A percentile compares a stretch with the other conserved stretches of the same genome.
Evolutionary conservation across 2,113 vertebrate species (phyloP).

Genomic region (Percopsis transmontana): DNA sequence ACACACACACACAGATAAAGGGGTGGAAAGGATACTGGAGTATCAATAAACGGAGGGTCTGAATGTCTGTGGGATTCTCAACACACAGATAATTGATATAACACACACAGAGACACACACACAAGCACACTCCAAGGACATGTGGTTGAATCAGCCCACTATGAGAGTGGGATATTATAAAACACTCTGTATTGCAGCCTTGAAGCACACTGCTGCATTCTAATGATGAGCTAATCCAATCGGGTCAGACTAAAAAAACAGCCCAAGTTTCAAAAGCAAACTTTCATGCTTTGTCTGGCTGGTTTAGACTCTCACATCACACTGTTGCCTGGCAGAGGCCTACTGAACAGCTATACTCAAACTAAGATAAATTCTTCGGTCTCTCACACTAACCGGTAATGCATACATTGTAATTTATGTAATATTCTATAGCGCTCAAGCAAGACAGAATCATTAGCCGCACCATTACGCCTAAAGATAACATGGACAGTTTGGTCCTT

Average conservation of each 20-base stretch:
- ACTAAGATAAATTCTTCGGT: conserved; percentile 63
- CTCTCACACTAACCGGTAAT: conserved; percentile 59
- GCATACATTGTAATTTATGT: conserved; percentile 73
- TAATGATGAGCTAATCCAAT: conserved; percentile 57
- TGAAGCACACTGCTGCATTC: conserved; percentile 47
- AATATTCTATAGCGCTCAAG: conserved; percentile 64
- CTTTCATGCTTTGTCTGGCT: conserved; percentile 40
- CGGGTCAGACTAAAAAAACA: conserved; percentile 45
- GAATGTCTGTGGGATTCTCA: conserved; percentile 55
- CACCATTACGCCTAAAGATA: conserved; percentile 78
- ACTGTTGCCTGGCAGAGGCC: conserved; percentile 13
- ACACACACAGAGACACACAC: conserved; percentile 17
- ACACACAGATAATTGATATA: conserved; percentile 49
- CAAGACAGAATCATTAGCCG: conserved; percentile 73
- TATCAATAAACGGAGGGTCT: conserved; percentile 60
- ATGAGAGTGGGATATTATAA: conserved; percentile 41
- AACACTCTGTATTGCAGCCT: conserved; percentile 44
- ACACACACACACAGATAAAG: conserved; percentile 7
- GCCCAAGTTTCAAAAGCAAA: conserved; percentile 39
- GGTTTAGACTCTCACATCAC: conserved; percentile 12
- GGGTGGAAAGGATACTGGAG: conserved; percentile 37
- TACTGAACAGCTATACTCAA: conserved; percentile 53
- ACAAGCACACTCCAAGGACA: conserved; percentile 46
- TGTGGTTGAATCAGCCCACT: conserved; percentile 46
- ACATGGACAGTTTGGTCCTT: conserved; percentile 72